These are phyloP conservation scores for Sebastes vulpes DNA, from an alignment of 2,797 vertebrate genomes.

Conservation along the genomic window DNA sequence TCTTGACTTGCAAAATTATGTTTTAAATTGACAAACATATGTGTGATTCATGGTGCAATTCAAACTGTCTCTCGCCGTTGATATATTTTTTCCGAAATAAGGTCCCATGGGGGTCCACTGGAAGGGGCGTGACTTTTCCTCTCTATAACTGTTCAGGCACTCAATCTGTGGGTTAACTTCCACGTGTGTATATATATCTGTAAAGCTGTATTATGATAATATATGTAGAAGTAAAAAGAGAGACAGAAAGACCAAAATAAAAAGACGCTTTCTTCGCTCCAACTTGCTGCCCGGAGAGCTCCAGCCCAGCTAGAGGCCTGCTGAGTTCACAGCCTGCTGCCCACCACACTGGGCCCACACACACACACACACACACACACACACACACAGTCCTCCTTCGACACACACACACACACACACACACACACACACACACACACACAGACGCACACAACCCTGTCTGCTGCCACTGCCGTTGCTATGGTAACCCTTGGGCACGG, in stretches of 20 bases:
- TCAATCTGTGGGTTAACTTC: neutral
- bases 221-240: neutral
- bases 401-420: constrained; percentile 48
- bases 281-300: constrained; percentile 58
- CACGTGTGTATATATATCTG: neutral
- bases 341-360: constrained; percentile 65
- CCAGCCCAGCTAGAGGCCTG: constrained; percentile 64
- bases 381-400: constrained; percentile 21
- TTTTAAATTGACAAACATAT: too few species aligned
- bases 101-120: too few species aligned
- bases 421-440: constrained; percentile 51
- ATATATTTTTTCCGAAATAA: too few species aligned
- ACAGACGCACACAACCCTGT: constrained; percentile 60
- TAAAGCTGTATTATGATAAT: constrained; percentile 4
- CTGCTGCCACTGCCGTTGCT: constrained; percentile 81
- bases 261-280: constrained; percentile 36
- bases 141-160: neutral
- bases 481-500: constrained; percentile 82
- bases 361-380: constrained; percentile 35
- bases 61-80: too few species aligned
- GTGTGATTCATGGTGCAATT: neutral
- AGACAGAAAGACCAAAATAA: constrained; percentile 35
- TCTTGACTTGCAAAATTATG: too few species aligned
- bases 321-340: constrained; percentile 80
- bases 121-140: too few species aligned